Evolutionary conservation across 2,888 invertebrate species (phyloP).

Genomic region (Dione juno): DNA sequence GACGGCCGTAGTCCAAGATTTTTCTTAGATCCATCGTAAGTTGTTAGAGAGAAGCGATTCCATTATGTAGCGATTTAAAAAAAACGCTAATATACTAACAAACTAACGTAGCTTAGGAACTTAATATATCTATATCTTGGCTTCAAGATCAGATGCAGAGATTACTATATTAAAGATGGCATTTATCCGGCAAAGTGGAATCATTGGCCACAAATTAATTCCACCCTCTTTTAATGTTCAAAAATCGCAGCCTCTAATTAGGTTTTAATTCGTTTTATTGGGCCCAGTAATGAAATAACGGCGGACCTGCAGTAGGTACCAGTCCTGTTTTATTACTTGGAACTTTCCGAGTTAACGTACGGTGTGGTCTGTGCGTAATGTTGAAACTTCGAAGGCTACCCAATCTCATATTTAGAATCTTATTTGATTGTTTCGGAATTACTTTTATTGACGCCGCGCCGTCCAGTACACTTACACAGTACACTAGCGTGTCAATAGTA

Average conservation of each 20-base stretch:
- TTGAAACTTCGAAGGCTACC: constrained; percentile 37
- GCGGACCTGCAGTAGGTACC: constrained; percentile 55
- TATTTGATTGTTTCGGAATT: constrained; percentile 23
- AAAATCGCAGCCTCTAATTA: constrained; percentile 82
- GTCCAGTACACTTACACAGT: too few species aligned
- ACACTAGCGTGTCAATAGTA: too few species aligned
- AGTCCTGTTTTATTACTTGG: constrained; percentile 56
- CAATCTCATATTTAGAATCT: constrained; percentile 13
- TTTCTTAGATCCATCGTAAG: constrained; percentile 61
- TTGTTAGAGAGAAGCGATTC: constrained; percentile 37
- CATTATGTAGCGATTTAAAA: background rate
- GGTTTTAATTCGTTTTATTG: constrained; percentile 83
- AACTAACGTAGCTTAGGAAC: too few species aligned
- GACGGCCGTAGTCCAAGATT: constrained; percentile 61
- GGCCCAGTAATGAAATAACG: constrained; percentile 76
- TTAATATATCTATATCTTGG: too few species aligned
- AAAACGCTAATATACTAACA: too few species aligned
- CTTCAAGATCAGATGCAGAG: constrained; percentile 33
- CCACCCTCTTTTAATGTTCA: constrained; percentile 82
- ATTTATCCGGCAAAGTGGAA: constrained; percentile 77
- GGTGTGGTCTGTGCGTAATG: constrained; percentile 43
- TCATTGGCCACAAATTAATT: constrained; percentile 82
- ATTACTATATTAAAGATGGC: constrained; percentile 67
- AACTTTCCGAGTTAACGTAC: constrained; percentile 54
- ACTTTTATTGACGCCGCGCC: constrained; percentile 4